These are phyloP conservation scores for Sinodicranocentrus sp. DNA, from an alignment of 2,888 invertebrate species.

Conservation along the genomic window DNA sequence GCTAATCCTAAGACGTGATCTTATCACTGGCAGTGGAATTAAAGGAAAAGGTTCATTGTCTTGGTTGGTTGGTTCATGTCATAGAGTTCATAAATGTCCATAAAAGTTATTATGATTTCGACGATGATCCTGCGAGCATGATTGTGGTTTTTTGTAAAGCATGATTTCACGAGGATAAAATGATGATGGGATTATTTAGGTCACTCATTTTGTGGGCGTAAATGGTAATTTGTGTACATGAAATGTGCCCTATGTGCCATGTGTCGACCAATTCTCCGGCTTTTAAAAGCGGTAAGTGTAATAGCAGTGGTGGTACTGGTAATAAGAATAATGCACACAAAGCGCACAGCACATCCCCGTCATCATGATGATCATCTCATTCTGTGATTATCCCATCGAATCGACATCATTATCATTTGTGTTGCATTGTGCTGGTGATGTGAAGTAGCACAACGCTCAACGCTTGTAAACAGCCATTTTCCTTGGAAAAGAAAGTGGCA, in stretches of 20 bases:
- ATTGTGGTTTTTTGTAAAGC: constrained; percentile 24
- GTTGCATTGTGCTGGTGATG: not conserved
- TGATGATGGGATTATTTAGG: constrained; percentile 65
- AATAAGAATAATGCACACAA: not conserved
- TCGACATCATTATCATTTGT: constrained; percentile 39
- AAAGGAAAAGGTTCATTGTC: too few species aligned
- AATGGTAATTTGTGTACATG: constrained; percentile 40
- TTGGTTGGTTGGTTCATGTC: too few species aligned
- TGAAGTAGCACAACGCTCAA: constrained; percentile 7
- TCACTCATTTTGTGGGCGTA: constrained; percentile 63
- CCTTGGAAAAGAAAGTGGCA: constrained; percentile 37
- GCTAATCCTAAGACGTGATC: not conserved
- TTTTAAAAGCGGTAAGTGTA: not conserved
- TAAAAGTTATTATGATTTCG: constrained; percentile 2
- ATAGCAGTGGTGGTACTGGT: not conserved
- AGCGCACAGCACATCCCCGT: constrained; percentile 5
- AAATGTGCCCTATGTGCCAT: constrained; percentile 58
- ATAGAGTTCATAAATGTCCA: too few species aligned
- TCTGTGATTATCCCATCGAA: constrained; percentile 49
- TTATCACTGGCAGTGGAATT: not conserved
- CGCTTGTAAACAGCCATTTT: not conserved
- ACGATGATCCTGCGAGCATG: constrained; percentile 15
- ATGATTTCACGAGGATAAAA: not conserved
- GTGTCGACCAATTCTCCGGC: constrained; percentile 48
- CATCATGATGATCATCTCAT: constrained; percentile 1